These are phyloP conservation scores for Hyperopisus bebe DNA, from an alignment of 2,113 vertebrate species.

Conservation along the genomic window DNA sequence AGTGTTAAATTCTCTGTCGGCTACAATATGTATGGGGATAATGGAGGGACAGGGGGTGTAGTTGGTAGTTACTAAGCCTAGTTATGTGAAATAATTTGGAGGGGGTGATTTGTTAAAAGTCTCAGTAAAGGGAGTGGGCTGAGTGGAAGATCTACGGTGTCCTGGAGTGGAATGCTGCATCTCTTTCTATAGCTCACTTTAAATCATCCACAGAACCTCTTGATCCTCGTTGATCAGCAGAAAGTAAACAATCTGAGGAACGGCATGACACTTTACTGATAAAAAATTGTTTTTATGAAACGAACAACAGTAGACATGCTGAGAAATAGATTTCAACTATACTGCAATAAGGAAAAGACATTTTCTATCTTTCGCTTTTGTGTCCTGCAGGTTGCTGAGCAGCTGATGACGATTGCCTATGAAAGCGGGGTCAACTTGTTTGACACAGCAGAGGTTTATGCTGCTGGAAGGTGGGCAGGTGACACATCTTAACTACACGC, in stretches of 20 bases:
- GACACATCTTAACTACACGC: background rate
- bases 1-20: background rate
- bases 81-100: background rate
- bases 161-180: background rate
- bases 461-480: conserved; percentile 82
- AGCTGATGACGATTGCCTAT: conserved; percentile 94
- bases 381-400: conserved; percentile 77
- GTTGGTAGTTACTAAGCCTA: background rate
- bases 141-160: background rate
- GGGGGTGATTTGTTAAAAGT: background rate
- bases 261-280: background rate
- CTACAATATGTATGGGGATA: background rate
- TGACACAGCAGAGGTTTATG: conserved; percentile 94
- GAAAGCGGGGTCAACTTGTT: conserved; percentile 94
- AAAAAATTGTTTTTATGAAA: background rate
- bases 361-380: background rate
- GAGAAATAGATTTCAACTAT: background rate
- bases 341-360: background rate
- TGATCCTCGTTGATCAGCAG: background rate
- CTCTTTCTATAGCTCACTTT: background rate
- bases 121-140: background rate
- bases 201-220: background rate
- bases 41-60: background rate
- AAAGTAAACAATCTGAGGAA: background rate
- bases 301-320: background rate